phyloP scores from a whole-genome alignment of 2,797 vertebrate genomes.

The Amblyraja radiata region DNA sequence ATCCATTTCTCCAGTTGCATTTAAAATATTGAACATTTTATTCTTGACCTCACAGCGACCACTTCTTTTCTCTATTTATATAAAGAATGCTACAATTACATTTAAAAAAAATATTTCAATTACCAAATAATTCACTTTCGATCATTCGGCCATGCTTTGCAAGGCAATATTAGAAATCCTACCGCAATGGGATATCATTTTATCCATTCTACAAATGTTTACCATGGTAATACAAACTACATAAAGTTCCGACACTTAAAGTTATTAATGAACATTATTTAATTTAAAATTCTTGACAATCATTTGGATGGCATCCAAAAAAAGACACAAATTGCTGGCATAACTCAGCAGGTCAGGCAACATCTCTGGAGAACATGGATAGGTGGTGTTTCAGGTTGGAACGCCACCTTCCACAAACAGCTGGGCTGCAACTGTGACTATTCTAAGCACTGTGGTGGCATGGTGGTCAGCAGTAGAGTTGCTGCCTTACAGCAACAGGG shows the following conservation, averaged over 20 bases:
- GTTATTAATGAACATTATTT: not conserved
- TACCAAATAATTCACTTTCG: not conserved
- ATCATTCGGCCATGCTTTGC: not conserved
- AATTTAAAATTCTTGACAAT: not conserved
- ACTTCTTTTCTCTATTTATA: not conserved
- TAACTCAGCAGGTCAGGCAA: no score
- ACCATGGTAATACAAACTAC: not conserved
- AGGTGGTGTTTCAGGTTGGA: no score
- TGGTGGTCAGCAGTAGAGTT: no score
- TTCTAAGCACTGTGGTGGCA: no score
- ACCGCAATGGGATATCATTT: not conserved
- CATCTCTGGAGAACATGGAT: no score
- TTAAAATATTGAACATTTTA: not conserved
- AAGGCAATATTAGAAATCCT: not conserved
- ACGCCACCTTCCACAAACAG: no score
- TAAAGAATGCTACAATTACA: not conserved
- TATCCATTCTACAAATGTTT: not conserved
- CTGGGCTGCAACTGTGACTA: no score
- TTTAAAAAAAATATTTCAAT: not conserved
- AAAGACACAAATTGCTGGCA: no score
- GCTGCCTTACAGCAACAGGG: no score
- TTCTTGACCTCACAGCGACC: not conserved
- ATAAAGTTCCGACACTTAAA: not conserved
- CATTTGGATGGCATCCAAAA: not conserved
- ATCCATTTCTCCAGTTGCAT: not conserved